A percentile compares a stretch with the other conserved stretches of the same genome.
phyloP scores from a whole-genome alignment of 2,113 vertebrate genomes.

The Scortum barcoo region DNA sequence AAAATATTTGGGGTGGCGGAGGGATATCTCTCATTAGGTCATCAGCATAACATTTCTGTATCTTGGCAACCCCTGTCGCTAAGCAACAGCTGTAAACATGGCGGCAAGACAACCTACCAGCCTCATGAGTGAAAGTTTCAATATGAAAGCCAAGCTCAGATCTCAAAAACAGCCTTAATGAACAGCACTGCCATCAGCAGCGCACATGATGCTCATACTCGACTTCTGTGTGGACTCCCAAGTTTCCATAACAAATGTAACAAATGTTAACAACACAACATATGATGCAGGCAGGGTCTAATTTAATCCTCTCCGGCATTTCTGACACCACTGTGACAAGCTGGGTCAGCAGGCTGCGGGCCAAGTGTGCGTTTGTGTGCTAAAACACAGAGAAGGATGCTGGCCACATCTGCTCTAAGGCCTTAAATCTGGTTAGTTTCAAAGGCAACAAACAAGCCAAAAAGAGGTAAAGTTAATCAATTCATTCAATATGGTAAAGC shows the following conservation, averaged over 20 bases:
- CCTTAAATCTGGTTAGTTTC: constrained; percentile 33
- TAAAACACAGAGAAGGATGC: constrained; percentile 14
- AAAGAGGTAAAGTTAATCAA: constrained; percentile 59
- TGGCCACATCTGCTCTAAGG: constrained; percentile 27
- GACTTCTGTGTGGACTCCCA: constrained; percentile 33
- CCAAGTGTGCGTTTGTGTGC: background rate
- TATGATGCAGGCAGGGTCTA: constrained; percentile 52
- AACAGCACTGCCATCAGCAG: constrained; percentile 48
- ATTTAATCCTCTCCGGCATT: constrained; percentile 67
- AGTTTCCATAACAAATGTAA: constrained; percentile 77
- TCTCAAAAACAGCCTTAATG: constrained; percentile 60
- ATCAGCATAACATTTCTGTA: constrained; percentile 60
- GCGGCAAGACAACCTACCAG: constrained; percentile 60
- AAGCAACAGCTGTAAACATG: constrained; percentile 72
- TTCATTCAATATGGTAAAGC: constrained; percentile 25
- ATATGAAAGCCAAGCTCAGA: constrained; percentile 57
- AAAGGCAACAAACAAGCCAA: constrained; percentile 26
- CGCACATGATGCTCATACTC: constrained; percentile 47
- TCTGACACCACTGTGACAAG: constrained; percentile 64
- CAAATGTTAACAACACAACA: constrained; percentile 65
- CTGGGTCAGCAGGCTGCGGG: constrained; percentile 38
- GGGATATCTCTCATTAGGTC: constrained; percentile 58
- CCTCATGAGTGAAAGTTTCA: constrained; percentile 75
- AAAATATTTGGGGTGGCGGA: constrained; percentile 56
- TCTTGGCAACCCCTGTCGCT: constrained; percentile 62